A percentile compares a stretch with the other conserved stretches of the same genome.
These are phyloP conservation scores for Armadillidium nasatum DNA, from an alignment of 1,140 invertebrate species.

Conservation along the genomic window DNA sequence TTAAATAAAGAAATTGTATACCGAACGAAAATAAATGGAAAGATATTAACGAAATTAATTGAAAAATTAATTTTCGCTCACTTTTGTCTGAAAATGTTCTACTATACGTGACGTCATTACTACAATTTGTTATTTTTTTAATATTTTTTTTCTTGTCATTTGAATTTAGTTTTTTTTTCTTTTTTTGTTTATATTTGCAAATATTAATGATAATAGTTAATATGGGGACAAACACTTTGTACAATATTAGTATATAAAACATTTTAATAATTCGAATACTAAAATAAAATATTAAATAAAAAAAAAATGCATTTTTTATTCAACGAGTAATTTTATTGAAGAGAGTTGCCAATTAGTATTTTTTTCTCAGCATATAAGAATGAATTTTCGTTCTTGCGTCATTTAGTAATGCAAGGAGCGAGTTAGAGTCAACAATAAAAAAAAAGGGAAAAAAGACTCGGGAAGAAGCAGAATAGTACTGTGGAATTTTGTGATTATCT, in stretches of 20 bases:
- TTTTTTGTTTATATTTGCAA: too few relatives aligned
- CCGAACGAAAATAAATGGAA: background rate
- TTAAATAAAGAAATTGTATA: background rate
- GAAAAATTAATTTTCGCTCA: too few relatives aligned
- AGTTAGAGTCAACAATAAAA: background rate
- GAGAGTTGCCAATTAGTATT: background rate
- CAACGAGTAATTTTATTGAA: too few relatives aligned
- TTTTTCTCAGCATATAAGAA: background rate
- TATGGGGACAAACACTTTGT: background rate
- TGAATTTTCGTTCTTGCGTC: slow-evolving; percentile 4
- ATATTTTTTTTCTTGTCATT: background rate
- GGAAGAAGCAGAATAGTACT: background rate
- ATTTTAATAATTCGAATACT: background rate
- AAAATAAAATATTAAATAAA: too few relatives aligned
- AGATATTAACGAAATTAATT: too few relatives aligned
- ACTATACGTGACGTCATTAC: background rate
- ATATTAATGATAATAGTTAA: background rate
- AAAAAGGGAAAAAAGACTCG: background rate
- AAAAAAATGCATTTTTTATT: too few relatives aligned
- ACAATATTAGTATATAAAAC: background rate
- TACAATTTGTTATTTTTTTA: background rate
- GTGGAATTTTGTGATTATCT: background rate
- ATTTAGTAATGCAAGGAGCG: background rate
- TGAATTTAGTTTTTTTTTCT: background rate
- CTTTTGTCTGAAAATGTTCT: too few relatives aligned